Evolutionary conservation across 1,140 invertebrate genomes (phyloP).

Genomic region (Drosophila serrata): DNA sequence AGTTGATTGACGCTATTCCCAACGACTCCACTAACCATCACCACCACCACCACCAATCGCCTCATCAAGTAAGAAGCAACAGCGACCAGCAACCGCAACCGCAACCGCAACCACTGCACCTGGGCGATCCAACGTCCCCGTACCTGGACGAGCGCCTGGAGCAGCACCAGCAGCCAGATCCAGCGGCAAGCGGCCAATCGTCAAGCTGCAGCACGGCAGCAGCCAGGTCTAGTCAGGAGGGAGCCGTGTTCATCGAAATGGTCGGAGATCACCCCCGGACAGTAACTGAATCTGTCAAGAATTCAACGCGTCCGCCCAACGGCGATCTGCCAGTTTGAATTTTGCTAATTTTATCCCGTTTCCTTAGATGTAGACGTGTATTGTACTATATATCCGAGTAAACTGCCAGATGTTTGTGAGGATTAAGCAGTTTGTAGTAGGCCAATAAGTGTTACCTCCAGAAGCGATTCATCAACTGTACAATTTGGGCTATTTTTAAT

Average conservation of each 20-base stretch:
- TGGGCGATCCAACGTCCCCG: not conserved
- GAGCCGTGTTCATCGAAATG: slow-evolving; percentile 49
- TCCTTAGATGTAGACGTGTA: slow-evolving; percentile 18
- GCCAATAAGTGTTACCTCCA: slow-evolving; percentile 44
- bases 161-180: slow-evolving; percentile 11
- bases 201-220: slow-evolving; percentile 39
- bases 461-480: slow-evolving; percentile 32
- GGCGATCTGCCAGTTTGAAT: slow-evolving; percentile 22
- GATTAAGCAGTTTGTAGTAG: slow-evolving; percentile 20
- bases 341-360: slow-evolving; percentile 7
- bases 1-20: slow-evolving; percentile 72
- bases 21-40: slow-evolving; percentile 50
- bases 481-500: slow-evolving; percentile 17
- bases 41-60: slow-evolving; percentile 53
- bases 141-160: slow-evolving; percentile 21
- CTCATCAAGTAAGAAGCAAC: slow-evolving; percentile 59
- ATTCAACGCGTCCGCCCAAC: slow-evolving; percentile 17
- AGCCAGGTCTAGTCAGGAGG: slow-evolving; percentile 49
- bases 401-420: slow-evolving; percentile 43
- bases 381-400: slow-evolving; percentile 38
- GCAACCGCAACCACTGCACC: no score
- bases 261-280: slow-evolving; percentile 43
- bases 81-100: not conserved
- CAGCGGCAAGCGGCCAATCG: slow-evolving; percentile 34
- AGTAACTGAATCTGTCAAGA: slow-evolving; percentile 20